phyloP scores from a whole-genome alignment of 2,113 vertebrate species.

The Oplegnathus fasciatus region DNA sequence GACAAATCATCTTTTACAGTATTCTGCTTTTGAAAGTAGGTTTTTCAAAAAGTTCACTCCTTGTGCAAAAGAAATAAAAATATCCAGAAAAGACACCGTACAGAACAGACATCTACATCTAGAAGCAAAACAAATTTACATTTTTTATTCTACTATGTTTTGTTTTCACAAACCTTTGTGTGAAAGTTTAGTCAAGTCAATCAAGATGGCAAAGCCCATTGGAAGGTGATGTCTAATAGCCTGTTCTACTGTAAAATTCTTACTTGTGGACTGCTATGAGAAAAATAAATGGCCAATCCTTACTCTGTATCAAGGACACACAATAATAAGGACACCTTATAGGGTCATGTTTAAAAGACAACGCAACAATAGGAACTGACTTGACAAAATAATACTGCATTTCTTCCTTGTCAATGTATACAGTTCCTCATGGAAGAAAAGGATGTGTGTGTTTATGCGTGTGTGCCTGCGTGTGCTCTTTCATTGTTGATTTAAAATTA shows the following conservation, averaged over 20 bases:
- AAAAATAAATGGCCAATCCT: neutral
- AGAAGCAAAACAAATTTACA: no score
- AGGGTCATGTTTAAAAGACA: conserved; percentile 5
- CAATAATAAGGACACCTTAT: neutral
- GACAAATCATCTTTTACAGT: no score
- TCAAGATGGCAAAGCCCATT: neutral
- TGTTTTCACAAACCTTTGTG: neutral
- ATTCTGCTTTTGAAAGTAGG: no score
- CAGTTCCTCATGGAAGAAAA: conserved; percentile 37
- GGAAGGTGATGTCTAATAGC: neutral
- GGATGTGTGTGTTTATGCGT: neutral
- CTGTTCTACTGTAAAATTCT: neutral
- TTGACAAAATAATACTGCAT: conserved; percentile 12
- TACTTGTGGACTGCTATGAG: neutral
- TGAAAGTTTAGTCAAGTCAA: neutral
- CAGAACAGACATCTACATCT: no score
- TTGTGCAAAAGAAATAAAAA: no score
- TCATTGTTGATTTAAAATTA: conserved; percentile 48
- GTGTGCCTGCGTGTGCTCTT: neutral
- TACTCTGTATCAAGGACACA: neutral
- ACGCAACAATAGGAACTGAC: conserved; percentile 14
- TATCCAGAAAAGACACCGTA: no score
- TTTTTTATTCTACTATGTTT: no score
- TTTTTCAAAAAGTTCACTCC: neutral
- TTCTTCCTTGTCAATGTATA: conserved; percentile 8